Evolutionary conservation across 92 coral and sea anemone species (phyloP), one percentile per base, ranked within the genome.

Genomic region (Actinernus sp.): DNA sequence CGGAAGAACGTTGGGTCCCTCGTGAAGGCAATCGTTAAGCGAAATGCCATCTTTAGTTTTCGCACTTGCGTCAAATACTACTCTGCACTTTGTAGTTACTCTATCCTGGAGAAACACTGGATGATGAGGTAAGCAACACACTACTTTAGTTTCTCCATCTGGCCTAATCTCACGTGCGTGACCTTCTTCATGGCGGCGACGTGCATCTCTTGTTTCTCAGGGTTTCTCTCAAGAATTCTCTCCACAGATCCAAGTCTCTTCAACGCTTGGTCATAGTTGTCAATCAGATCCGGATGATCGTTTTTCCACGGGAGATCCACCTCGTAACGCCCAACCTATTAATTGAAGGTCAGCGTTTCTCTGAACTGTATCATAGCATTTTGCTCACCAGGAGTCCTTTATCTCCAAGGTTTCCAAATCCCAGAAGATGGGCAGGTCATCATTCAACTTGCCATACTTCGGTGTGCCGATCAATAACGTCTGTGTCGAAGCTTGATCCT

Each of bases 301-400:
- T n/a, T n/a, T n/a, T n/a, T n/a, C n/a, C 70, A 37, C 16, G 20
- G 55, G 17, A 41, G 53, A 7, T 38, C 36, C 5, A 41, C 64
- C 33, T 31, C 64, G 25, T 67, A 67, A 3, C 75, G 68, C 7
- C 25, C 66, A 1, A 18, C 27, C 31, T 30, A 2, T 27, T 38
- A 47, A 28, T 71, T 28, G 26, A 59, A 73, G 2, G 17, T 6
- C 27, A 52, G 26, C 1, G 39, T 61, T 12, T 41, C 48, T 10
- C 63, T 61, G 21, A 50, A 50, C 44, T 74, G 82, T 3, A 49
- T 24, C 16, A 61, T 24, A 14, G 82, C 82, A 11, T 49, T 61
- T 43, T 74, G n/a, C 47, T 74, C 82, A 12, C 52, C 82, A 0
- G 55, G 19, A 0, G 74, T 16, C n/a, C 46, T 13, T 0, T n/a